Evolutionary conservation across 2,888 invertebrate genomes (phyloP).

Genomic region (Thymelicus sylvestris): DNA sequence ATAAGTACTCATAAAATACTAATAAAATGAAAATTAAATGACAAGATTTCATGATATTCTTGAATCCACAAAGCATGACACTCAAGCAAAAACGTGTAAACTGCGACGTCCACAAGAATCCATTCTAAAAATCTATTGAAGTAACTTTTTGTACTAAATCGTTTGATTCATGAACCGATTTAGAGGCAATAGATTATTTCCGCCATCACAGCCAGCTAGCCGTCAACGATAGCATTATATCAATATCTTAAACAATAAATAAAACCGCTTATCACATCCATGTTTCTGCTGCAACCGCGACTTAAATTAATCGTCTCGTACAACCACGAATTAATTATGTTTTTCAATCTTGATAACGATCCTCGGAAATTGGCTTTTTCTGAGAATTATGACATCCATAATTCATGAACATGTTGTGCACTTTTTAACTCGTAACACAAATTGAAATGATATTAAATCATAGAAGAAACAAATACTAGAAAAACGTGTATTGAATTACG

Average conservation of each 20-base stretch:
- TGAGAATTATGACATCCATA: conserved; percentile 42
- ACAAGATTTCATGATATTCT: too few species aligned
- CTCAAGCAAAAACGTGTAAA: too few species aligned
- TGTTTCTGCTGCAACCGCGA: conserved; percentile 11
- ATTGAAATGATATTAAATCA: conserved; percentile 18
- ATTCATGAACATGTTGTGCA: conserved; percentile 33
- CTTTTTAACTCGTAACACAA: conserved; percentile 18
- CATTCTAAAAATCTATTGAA: too few species aligned
- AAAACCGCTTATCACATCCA: conserved; percentile 14
- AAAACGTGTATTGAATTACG: conserved; percentile 12
- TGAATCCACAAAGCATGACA: too few species aligned
- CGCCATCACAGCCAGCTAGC: neutral
- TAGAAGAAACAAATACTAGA: conserved; percentile 9
- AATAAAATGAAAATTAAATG: too few species aligned
- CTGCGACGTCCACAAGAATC: too few species aligned
- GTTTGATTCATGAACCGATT: too few species aligned
- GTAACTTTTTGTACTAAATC: too few species aligned
- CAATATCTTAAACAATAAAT: conserved; percentile 7
- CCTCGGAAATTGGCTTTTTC: conserved; percentile 41
- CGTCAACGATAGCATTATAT: conserved; percentile 10
- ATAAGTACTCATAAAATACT: too few species aligned
- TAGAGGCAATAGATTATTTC: neutral
- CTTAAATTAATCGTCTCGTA: conserved; percentile 49
- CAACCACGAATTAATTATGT: conserved; percentile 49
- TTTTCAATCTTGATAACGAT: conserved; percentile 42